Evolutionary conservation across 2,888 invertebrate species (phyloP).

Genomic region (Ennomos quercinarius): DNA sequence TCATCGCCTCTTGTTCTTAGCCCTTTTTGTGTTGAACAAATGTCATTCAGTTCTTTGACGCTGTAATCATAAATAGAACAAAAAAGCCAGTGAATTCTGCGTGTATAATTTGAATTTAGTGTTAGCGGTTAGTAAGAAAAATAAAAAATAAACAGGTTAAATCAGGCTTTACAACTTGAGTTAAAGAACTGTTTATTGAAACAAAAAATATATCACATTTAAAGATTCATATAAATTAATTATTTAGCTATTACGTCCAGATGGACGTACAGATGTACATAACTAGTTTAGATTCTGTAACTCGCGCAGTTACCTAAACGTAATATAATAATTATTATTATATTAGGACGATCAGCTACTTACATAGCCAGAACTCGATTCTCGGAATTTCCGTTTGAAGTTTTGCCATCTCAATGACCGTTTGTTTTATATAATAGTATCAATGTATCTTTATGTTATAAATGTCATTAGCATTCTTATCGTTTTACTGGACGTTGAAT

Average conservation of each 20-base stretch:
- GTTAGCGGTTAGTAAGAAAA: too few relatives aligned
- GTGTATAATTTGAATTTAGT: too few relatives aligned
- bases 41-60: slow-evolving; percentile 6
- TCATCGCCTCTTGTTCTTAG: slow-evolving; percentile 32
- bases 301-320: not conserved
- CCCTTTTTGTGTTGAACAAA: slow-evolving; percentile 16
- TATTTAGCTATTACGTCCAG: slow-evolving; percentile 2
- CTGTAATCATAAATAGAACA: slow-evolving; percentile 5
- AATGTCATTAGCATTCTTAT: slow-evolving; percentile 59
- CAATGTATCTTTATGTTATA: slow-evolving; percentile 43
- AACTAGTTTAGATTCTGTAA: slow-evolving; percentile 3
- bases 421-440: slow-evolving; percentile 41
- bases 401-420: slow-evolving; percentile 36
- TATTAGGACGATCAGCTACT: slow-evolving; percentile 1
- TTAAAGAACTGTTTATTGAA: too few relatives aligned
- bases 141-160: too few relatives aligned
- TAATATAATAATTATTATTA: not conserved
- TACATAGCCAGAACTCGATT: slow-evolving; percentile 24
- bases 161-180: too few relatives aligned
- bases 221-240: slow-evolving; percentile 10
- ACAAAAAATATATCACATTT: slow-evolving; percentile 1
- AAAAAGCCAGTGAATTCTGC: slow-evolving; percentile 1
- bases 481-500: slow-evolving; percentile 49
- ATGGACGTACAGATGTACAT: not conserved
- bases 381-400: slow-evolving; percentile 32